Evolutionary conservation across 2,113 vertebrate species (phyloP).

Genomic region (Pao palembangensis): DNA sequence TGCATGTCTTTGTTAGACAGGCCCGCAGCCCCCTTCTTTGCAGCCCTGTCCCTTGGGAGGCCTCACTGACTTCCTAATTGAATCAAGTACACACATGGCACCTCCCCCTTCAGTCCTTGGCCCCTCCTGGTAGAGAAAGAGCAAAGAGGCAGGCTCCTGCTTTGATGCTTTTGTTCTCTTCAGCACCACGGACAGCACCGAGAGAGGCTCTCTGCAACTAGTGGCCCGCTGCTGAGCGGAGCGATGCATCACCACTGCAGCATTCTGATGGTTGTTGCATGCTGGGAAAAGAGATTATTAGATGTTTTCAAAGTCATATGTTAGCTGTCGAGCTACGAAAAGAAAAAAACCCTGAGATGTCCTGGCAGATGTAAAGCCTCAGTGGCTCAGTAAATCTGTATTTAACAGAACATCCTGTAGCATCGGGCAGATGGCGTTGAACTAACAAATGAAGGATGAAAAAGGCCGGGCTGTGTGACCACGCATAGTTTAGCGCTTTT

Average conservation of each 20-base stretch:
- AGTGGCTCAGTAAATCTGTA: slow-evolving; percentile 24
- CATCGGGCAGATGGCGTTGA: slow-evolving; percentile 37
- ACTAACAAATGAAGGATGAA: slow-evolving; percentile 25
- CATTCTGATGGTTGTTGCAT: slow-evolving; percentile 1
- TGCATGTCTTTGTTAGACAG: slow-evolving; percentile 84
- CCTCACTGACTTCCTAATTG: slow-evolving; percentile 86
- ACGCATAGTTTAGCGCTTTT: slow-evolving; percentile 54
- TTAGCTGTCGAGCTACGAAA: too few species aligned
- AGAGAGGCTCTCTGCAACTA: slow-evolving; percentile 70
- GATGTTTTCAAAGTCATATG: too few species aligned
- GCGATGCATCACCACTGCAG: slow-evolving; percentile 25
- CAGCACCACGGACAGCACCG: slow-evolving; percentile 66
- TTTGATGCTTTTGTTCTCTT: slow-evolving; percentile 68
- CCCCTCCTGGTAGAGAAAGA: slow-evolving; percentile 49
- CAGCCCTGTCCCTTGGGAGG: slow-evolving; percentile 76
- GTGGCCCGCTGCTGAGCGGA: slow-evolving; percentile 58
- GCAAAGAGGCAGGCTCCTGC: slow-evolving; percentile 43
- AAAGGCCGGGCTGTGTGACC: slow-evolving; percentile 50
- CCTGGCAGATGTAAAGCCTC: slow-evolving; percentile 22
- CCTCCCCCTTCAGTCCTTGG: slow-evolving; percentile 56
- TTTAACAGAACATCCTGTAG: slow-evolving; percentile 23
- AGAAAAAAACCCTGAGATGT: not conserved
- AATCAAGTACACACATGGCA: slow-evolving; percentile 80
- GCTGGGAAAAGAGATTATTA: too few species aligned
- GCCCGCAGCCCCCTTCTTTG: slow-evolving; percentile 59